Base-by-base conservation (phyloP, 2,888 invertebrate species). In the Drosophila mayaguana region DNA sequence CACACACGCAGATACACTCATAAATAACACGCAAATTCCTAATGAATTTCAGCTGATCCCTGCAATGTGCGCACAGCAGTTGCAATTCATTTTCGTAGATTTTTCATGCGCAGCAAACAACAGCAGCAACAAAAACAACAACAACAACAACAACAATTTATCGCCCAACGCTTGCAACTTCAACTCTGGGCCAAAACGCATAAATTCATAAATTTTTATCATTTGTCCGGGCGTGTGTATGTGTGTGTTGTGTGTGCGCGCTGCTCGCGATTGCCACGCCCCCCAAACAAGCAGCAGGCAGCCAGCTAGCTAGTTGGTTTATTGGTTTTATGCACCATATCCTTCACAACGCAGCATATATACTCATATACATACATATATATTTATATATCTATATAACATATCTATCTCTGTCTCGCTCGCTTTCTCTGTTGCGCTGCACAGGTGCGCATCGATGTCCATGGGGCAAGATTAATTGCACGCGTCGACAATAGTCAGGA, bases 401-500 rank as follows among this genome's bases (percentile, higher is more conserved):
- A 40, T 55, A 9, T 20, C 42, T 28, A 3, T 25, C 38, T 42
- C 46, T 56, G 25, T 61, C 57, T 25, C 34, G 25, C 16, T 7
- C 6, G 6, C 36, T 36, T 38, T 16, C 50, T 16, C 40, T 50
- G 25, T 61, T 14, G 43, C 12, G 71, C 42, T 72, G 83, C 91
- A 86, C 88, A 94, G 94, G 94, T 96, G 46, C 95, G 96, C 69
- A 97, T 98, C 74, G 97, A 97, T 92, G 97, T 97, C 3, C 96
- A 97, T 85, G 96, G 96, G 32, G 97, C 97, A 25, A 94, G 96
- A 90, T 94, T 98, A 71, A 96, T 96, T 88, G 97, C 97, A 55
- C 95, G 95, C 90, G 97, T 98, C n/a, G 97, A 98, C 91, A 96
- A 96, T 79, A 94, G 95, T 72, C 96, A 96, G 84, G 96, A 96